These are phyloP conservation scores for Arremon brunneinucha DNA, from an alignment of 2,797 vertebrate genomes.

Conservation along the genomic window DNA sequence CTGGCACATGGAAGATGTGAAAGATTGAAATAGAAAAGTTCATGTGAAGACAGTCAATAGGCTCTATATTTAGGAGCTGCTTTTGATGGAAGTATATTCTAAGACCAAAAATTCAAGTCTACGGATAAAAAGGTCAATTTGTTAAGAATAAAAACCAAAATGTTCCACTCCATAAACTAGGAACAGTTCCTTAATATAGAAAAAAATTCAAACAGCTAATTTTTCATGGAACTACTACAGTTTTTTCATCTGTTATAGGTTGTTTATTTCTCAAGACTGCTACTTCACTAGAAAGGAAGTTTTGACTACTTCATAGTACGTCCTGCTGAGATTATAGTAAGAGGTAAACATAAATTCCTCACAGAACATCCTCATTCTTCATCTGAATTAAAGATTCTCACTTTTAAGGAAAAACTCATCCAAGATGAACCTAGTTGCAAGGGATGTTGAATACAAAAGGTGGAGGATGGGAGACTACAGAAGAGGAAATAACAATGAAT, in stretches of 20 bases:
- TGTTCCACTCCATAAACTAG: conserved; percentile 41
- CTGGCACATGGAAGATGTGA: conserved; percentile 54
- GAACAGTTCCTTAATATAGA: conserved; percentile 32
- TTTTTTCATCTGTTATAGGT: not conserved
- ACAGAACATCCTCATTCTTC: not conserved
- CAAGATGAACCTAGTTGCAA: not conserved
- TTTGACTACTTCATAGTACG: not conserved
- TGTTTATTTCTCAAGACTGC: not conserved
- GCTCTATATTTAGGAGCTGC: conserved; percentile 61
- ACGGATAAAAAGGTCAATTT: conserved; percentile 45
- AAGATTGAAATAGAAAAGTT: conserved; percentile 69
- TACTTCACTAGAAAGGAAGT: not conserved
- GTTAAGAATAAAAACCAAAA: conserved; percentile 51
- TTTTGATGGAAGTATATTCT: conserved; percentile 52
- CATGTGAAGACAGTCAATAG: conserved; percentile 64
- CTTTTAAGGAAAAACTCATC: not conserved
- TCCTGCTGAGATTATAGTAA: not conserved
- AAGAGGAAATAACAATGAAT: not conserved
- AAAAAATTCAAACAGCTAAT: not conserved
- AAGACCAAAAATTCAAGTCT: conserved; percentile 51
- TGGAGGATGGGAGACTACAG: not conserved
- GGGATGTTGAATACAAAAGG: not conserved
- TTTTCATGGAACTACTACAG: not conserved
- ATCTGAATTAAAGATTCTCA: not conserved
- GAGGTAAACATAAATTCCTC: not conserved